Percentiles rank a stretch among this genome's conserved stretches.
Evolutionary conservation across 1,140 invertebrate species (phyloP).

Genomic region (Drosophila jambulina): DNA sequence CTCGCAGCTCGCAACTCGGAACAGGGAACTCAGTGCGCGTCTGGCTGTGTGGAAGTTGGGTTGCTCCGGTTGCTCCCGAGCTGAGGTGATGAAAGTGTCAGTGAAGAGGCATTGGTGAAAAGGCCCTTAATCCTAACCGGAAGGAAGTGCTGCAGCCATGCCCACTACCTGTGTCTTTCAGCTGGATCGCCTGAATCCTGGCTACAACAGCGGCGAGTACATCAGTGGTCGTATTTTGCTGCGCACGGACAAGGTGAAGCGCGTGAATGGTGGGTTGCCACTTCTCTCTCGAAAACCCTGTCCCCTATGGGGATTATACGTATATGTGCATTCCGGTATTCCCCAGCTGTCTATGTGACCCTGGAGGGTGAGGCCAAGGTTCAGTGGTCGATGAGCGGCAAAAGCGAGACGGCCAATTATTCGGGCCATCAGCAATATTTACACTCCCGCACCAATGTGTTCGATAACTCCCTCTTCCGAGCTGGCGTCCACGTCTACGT

Average conservation of each 20-base stretch:
- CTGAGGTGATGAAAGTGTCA: constrained; percentile 12
- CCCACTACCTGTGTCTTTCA: constrained; percentile 81
- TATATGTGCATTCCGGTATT: neutral
- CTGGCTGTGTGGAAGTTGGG: constrained; percentile 75
- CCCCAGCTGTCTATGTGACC: constrained; percentile 76
- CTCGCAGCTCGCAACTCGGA: constrained; percentile 10
- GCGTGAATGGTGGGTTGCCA: constrained; percentile 72
- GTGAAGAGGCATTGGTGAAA: constrained; percentile 6
- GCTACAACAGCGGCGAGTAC: constrained; percentile 81
- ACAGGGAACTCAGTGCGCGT: constrained; percentile 67
- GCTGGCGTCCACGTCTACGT: constrained; percentile 87
- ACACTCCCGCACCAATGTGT: constrained; percentile 81
- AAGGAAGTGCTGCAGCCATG: constrained; percentile 51
- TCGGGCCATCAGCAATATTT: constrained; percentile 81
- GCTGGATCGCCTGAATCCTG: constrained; percentile 78
- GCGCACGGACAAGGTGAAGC: constrained; percentile 79
- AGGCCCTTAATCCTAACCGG: neutral
- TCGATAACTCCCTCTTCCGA: constrained; percentile 85
- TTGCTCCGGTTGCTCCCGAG: constrained; percentile 27
- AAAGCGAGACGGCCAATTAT: constrained; percentile 80
- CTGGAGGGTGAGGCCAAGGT: constrained; percentile 82
- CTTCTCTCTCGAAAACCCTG: neutral
- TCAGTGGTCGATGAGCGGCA: constrained; percentile 82
- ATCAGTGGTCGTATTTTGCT: constrained; percentile 77
- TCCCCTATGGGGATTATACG: neutral